phyloP scores from a whole-genome alignment of 2,113 vertebrate genomes.

The Montifringilla adamsi region DNA sequence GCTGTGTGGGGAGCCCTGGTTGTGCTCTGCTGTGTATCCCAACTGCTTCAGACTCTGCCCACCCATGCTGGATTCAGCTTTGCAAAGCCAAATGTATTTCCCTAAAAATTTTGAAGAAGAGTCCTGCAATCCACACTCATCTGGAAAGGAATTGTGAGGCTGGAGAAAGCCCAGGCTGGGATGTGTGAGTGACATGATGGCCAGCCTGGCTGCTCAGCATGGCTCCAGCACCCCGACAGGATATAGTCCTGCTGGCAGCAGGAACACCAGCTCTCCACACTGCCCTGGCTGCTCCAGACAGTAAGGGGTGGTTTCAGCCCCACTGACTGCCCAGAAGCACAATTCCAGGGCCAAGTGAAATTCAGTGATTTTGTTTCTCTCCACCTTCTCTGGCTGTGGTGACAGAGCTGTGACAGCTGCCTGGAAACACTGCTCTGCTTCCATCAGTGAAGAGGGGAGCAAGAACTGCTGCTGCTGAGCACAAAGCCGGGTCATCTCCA shows the following conservation, averaged over 20 bases:
- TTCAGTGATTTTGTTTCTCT: background rate
- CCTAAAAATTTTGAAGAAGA: background rate
- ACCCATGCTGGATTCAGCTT: background rate
- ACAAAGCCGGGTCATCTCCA: background rate
- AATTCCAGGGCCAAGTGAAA: background rate
- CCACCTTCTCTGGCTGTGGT: background rate
- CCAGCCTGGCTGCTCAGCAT: background rate
- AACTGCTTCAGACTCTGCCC: background rate
- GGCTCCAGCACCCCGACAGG: rapidly evolving
- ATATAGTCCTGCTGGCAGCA: background rate
- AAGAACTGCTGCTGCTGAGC: background rate
- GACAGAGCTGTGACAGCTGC: background rate
- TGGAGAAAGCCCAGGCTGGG: background rate
- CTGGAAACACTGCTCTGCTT: background rate
- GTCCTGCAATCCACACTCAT: background rate
- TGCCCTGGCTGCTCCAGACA: background rate
- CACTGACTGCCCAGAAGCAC: background rate
- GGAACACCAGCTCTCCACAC: rapidly evolving
- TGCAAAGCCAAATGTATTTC: background rate
- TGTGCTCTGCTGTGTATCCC: background rate
- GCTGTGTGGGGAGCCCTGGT: rapidly evolving
- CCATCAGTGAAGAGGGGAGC: background rate
- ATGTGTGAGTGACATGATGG: background rate
- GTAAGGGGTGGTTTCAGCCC: background rate
- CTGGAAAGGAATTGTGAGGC: background rate